These are phyloP conservation scores for Coelogynopora nodosa DNA, from an alignment of 2,888 invertebrate genomes.

Conservation along the genomic window DNA sequence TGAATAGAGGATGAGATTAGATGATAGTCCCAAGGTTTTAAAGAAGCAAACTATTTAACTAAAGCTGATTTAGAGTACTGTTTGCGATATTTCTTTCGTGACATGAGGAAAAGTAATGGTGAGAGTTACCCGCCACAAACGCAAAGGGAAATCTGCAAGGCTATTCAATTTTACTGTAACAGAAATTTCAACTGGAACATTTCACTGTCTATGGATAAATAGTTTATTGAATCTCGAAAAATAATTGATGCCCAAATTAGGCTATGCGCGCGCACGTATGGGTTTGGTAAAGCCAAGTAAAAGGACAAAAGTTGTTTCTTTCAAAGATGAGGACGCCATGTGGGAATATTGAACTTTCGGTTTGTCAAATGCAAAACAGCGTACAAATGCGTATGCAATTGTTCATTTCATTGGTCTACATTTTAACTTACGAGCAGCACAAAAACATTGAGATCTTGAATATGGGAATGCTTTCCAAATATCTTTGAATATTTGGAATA, in stretches of 20 bases:
- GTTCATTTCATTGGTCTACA: background rate
- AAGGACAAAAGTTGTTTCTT: background rate
- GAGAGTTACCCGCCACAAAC: background rate
- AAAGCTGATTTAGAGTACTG: background rate
- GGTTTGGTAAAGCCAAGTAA: background rate
- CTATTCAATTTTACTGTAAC: background rate
- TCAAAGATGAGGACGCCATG: background rate
- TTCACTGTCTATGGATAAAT: background rate
- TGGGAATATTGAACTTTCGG: background rate
- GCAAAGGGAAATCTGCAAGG: background rate
- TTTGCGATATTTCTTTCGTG: background rate
- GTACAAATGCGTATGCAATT: background rate
- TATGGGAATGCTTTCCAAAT: background rate
- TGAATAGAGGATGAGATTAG: background rate
- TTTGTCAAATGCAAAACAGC: background rate
- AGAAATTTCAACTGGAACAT: background rate
- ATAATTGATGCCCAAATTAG: background rate
- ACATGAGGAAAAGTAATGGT: background rate
- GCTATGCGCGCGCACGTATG: background rate
- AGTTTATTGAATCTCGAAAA: background rate
- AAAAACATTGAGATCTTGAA: background rate
- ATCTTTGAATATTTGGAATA: background rate
- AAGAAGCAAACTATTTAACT: background rate
- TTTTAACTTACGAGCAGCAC: background rate
- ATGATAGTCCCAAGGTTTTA: background rate